These are phyloP conservation scores for Crocuta crocuta DNA, from an alignment of 2,113 vertebrate genomes.

Conservation along the genomic window DNA sequence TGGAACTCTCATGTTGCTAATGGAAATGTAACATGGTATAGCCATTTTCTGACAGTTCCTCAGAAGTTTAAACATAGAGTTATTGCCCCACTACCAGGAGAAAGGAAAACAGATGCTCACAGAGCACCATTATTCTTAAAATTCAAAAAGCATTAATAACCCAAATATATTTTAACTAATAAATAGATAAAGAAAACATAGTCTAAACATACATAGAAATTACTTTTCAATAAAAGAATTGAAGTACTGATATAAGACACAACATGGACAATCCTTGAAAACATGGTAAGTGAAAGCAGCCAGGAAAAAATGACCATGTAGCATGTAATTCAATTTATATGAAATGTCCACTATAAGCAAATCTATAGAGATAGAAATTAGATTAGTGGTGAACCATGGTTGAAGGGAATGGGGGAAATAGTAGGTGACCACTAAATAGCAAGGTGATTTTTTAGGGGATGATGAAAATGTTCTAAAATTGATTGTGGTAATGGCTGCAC, in stretches of 20 bases:
- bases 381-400: not conserved
- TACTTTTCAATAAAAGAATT: not conserved
- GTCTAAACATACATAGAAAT: not conserved
- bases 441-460: not conserved
- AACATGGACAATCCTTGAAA: not conserved
- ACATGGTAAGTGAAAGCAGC: not conserved
- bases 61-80: not conserved
- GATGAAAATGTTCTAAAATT: not conserved
- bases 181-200: not conserved
- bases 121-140: not conserved
- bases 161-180: not conserved
- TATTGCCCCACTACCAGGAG: not conserved
- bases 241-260: not conserved
- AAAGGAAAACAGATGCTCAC: not conserved
- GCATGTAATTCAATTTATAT: not conserved
- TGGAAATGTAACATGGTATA: not conserved
- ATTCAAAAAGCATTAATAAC: not conserved
- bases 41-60: not conserved
- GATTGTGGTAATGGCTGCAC: not conserved
- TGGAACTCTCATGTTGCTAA: not conserved
- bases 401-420: not conserved
- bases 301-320: not conserved
- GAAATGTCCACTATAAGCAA: not conserved
- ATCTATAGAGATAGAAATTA: not conserved
- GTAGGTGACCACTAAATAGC: not conserved